Conservation (phyloP, 2,888 invertebrate genomes). For the Napeogenes sylphis region DNA sequence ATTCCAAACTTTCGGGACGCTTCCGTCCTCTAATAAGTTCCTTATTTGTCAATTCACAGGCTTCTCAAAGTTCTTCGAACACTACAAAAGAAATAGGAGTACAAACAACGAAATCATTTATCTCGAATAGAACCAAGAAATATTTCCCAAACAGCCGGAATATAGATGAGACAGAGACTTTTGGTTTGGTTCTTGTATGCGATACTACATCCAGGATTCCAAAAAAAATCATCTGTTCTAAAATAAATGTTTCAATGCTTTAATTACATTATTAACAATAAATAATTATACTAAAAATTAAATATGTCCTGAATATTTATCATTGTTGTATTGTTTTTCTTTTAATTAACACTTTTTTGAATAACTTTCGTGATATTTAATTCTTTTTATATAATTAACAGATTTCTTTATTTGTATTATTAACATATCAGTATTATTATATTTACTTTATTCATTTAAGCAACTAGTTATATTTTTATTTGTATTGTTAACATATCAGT, state of each 20-base stretch:
- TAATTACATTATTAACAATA: background rate
- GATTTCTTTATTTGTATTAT: too few species aligned
- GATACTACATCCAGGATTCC: conserved; percentile 4
- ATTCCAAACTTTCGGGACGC: too few species aligned
- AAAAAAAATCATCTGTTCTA: conserved; percentile 10
- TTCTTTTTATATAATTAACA: too few species aligned
- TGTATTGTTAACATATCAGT: too few species aligned
- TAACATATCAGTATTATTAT: too few species aligned
- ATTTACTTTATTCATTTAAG: too few species aligned
- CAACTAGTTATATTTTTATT: too few species aligned
- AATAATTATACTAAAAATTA: background rate
- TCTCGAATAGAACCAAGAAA: background rate
- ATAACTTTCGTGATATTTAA: too few species aligned
- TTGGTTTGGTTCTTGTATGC: conserved; percentile 8
- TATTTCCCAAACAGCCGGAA: background rate
- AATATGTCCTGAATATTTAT: background rate
- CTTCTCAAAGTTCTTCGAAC: background rate
- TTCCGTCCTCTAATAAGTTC: background rate
- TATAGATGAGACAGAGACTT: background rate
- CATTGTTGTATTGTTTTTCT: conserved; percentile 5
- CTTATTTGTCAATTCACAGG: conserved; percentile 7
- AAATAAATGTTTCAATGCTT: background rate
- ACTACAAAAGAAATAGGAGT: background rate
- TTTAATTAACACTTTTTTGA: too few species aligned
- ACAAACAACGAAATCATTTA: conserved; percentile 8